Conservation (phyloP, 1,140 invertebrate species). For the Linepithema humile region DNA sequence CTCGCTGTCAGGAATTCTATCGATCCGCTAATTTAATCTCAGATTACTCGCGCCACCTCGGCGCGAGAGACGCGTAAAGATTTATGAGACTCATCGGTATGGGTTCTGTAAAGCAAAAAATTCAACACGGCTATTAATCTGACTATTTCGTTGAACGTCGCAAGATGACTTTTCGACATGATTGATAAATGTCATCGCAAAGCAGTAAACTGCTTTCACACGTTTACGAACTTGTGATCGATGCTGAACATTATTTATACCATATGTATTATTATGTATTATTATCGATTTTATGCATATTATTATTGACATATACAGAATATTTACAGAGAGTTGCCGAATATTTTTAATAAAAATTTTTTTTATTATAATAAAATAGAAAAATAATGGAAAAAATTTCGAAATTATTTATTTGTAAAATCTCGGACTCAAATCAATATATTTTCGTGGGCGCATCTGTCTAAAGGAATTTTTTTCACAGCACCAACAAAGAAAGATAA, state of each 20-base stretch:
- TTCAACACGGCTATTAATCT: conserved; percentile 36
- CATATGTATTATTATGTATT: not conserved
- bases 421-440: not conserved
- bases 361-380: not conserved
- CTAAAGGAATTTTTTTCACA: not conserved
- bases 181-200: not conserved
- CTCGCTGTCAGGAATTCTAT: conserved; percentile 14
- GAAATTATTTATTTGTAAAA: not conserved
- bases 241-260: not conserved
- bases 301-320: not conserved
- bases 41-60: not conserved
- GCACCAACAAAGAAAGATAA: not conserved
- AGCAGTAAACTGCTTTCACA: not conserved
- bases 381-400: not conserved
- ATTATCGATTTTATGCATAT: not conserved
- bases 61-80: conserved; percentile 34
- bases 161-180: not conserved
- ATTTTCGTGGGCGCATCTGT: not conserved
- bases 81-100: conserved; percentile 25
- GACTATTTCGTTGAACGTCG: not conserved
- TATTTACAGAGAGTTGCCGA: no score
- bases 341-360: no score
- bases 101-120: not conserved
- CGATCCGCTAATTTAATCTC: conserved; percentile 49
- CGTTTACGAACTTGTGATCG: not conserved